phyloP scores from a whole-genome alignment of 2,797 vertebrate species.

The Falco naumanni region DNA sequence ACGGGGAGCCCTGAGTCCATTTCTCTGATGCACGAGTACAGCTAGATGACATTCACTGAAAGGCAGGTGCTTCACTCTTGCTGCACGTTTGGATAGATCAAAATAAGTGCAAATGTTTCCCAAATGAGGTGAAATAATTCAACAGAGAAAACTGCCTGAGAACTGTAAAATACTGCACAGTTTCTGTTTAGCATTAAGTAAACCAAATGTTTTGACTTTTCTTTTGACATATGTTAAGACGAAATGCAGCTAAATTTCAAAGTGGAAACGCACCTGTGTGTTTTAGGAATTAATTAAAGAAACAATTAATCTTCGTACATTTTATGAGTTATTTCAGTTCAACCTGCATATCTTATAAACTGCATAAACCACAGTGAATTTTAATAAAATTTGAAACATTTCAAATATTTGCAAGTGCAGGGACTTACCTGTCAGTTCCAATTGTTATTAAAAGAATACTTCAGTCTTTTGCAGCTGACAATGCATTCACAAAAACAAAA shows the following conservation, averaged over 20 bases:
- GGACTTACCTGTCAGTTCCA: neutral
- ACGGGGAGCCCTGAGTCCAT: neutral
- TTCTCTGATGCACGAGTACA: neutral
- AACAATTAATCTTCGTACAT: neutral
- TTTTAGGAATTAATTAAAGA: neutral
- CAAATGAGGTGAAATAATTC: neutral
- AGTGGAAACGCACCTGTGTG: neutral
- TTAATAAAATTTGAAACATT: neutral
- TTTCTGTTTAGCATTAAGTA: neutral
- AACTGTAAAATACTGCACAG: neutral
- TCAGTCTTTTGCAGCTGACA: neutral
- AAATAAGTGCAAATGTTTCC: neutral
- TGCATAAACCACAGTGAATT: neutral
- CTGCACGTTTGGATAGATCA: neutral
- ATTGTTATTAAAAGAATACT: neutral
- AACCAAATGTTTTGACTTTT: neutral
- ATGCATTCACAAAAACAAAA: neutral
- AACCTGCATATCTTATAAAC: neutral
- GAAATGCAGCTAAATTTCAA: conserved; percentile 10
- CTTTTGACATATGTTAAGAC: neutral
- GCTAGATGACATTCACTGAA: neutral
- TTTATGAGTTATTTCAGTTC: neutral
- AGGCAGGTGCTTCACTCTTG: neutral
- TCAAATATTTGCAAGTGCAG: neutral
- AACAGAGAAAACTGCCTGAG: neutral